phyloP scores from a whole-genome alignment of 2,888 invertebrate genomes.

The Synanthedon formicaeformis region DNA sequence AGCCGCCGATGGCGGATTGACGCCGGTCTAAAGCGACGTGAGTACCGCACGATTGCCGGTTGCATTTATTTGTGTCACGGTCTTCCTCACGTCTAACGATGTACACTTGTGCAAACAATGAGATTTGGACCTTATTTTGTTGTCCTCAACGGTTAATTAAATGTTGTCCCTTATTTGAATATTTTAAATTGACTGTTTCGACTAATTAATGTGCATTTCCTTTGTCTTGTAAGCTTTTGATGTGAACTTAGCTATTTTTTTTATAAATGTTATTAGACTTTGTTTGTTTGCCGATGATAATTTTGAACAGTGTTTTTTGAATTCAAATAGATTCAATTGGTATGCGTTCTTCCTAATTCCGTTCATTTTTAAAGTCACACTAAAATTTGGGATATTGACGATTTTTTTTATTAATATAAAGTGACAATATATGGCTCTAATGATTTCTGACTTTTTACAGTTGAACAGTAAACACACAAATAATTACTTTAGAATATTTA shows the following conservation, averaged over 20 bases:
- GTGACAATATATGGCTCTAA: too few relatives aligned
- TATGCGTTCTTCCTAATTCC: too few relatives aligned
- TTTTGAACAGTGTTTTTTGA: too few relatives aligned
- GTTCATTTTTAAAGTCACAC: too few relatives aligned
- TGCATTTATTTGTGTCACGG: neutral
- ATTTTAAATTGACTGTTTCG: neutral
- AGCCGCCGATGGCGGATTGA: slow-evolving; percentile 51
- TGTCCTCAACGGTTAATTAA: neutral
- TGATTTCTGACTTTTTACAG: too few relatives aligned
- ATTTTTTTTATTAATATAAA: too few relatives aligned
- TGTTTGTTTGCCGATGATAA: too few relatives aligned
- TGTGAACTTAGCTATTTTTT: neutral
- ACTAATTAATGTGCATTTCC: slow-evolving; percentile 9
- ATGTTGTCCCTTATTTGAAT: neutral
- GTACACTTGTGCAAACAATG: neutral
- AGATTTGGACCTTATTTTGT: neutral
- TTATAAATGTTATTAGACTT: too few relatives aligned
- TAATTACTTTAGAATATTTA: too few relatives aligned
- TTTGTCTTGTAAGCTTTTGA: slow-evolving; percentile 8
- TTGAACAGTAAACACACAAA: too few relatives aligned
- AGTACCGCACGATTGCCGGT: slow-evolving; percentile 17
- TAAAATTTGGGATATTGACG: too few relatives aligned
- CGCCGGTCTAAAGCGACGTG: slow-evolving; percentile 32
- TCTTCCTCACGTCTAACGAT: neutral
- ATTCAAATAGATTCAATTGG: too few relatives aligned